A percentile compares a stretch with the other conserved stretches of the same genome.
phyloP scores from a whole-genome alignment of 2,888 invertebrate genomes.

The Yponomeuta sedellus region DNA sequence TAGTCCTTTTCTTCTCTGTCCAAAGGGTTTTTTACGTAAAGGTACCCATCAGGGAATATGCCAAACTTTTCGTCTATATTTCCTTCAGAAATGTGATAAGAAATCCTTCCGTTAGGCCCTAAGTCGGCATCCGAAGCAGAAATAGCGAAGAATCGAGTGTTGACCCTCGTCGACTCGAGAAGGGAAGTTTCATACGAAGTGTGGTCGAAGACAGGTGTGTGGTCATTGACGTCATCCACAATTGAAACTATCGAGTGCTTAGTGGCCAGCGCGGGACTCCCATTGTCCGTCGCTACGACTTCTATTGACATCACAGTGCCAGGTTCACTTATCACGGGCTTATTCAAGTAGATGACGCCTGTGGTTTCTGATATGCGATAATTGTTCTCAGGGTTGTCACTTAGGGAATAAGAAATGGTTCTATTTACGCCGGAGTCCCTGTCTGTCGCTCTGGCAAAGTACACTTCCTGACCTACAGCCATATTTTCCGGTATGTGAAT shows the following conservation, averaged over 20 bases:
- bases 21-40: conserved; percentile 90
- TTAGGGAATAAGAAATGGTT: conserved; percentile 87
- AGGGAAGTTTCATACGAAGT: conserved; percentile 95
- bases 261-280: conserved; percentile 83
- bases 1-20: conserved; percentile 95
- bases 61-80: conserved; percentile 92
- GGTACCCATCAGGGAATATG: conserved; percentile 94
- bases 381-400: conserved; percentile 85
- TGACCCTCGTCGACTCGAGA: conserved; percentile 92
- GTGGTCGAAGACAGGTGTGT: conserved; percentile 95
- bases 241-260: conserved; percentile 83
- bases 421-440: conserved; percentile 93
- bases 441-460: conserved; percentile 90
- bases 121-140: conserved; percentile 93
- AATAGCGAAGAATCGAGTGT: conserved; percentile 92
- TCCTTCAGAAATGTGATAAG: conserved; percentile 90
- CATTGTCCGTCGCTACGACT: conserved; percentile 91
- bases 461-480: conserved; percentile 95
- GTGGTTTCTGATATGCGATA: conserved; percentile 91
- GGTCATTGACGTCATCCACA: conserved; percentile 94
- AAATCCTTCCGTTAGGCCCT: conserved; percentile 85
- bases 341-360: conserved; percentile 92
- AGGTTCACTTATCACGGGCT: conserved; percentile 85
- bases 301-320: conserved; percentile 83
- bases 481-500: conserved; percentile 90